Percentiles rank a stretch among this genome's conserved stretches.
Evolutionary conservation across 2,797 vertebrate genomes (phyloP).

Genomic region (Knipowitschia caucasica): DNA sequence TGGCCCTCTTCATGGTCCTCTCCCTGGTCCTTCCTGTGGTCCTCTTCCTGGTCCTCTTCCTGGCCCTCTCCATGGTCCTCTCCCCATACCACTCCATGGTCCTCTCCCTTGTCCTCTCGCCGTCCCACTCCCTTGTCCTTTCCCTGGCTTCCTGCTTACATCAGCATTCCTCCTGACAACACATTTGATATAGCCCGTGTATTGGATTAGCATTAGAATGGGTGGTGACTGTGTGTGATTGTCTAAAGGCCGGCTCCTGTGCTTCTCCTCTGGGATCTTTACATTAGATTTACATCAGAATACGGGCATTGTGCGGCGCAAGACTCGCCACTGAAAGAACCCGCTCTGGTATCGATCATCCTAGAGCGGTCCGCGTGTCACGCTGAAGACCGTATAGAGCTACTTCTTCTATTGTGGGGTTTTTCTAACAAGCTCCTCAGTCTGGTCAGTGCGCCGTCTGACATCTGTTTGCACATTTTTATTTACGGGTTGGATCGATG

Average conservation of each 20-base stretch:
- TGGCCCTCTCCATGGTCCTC: background rate
- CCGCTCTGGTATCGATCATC: conserved; percentile 27
- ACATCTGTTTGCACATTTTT: background rate
- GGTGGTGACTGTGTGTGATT: conserved; percentile 30
- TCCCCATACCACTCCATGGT: background rate
- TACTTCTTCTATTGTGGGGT: background rate
- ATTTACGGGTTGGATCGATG: background rate
- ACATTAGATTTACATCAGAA: conserved; percentile 60
- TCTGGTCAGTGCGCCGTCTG: background rate
- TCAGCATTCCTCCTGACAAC: conserved; percentile 41
- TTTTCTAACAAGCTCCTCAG: background rate
- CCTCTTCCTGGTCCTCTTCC: background rate
- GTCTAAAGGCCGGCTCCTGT: conserved; percentile 34
- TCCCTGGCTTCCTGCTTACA: conserved; percentile 24
- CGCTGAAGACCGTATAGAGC: background rate
- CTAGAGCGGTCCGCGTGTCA: conserved; percentile 5
- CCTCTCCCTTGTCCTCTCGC: background rate
- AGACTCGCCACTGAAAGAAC: conserved; percentile 20
- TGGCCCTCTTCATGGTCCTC: too few relatives aligned
- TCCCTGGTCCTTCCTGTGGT: too few relatives aligned
- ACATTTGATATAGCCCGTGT: conserved; percentile 37
- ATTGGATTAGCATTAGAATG: conserved; percentile 58
- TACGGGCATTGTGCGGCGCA: conserved; percentile 32
- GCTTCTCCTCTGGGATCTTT: conserved; percentile 44
- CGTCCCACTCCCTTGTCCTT: background rate